phyloP scores from a whole-genome alignment of 2,888 invertebrate genomes.

The Cheilosia impressa region DNA sequence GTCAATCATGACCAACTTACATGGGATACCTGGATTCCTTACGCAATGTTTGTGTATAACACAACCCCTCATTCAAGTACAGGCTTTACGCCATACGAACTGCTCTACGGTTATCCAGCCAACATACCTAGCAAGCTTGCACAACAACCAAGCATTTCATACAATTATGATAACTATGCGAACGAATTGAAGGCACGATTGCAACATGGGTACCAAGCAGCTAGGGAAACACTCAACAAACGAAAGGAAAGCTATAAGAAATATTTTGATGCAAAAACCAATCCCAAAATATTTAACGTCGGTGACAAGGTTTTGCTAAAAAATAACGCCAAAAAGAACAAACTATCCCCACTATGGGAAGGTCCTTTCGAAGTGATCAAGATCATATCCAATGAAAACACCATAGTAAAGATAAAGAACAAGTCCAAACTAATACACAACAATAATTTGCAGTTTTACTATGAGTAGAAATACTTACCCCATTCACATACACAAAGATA shows the following conservation, averaged over 20 bases:
- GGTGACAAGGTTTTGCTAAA: neutral
- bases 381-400: slow-evolving; percentile 1
- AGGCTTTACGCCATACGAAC: slow-evolving; percentile 24
- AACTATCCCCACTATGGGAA: slow-evolving; percentile 2
- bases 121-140: neutral
- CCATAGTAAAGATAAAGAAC: neutral
- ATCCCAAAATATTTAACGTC: neutral
- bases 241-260: neutral
- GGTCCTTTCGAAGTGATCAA: neutral
- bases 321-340: neutral
- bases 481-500: too few relatives aligned
- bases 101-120: slow-evolving; percentile 3
- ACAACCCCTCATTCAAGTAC: slow-evolving; percentile 4
- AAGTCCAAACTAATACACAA: slow-evolving; percentile 12
- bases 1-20: slow-evolving; percentile 1
- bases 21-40: too few relatives aligned
- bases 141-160: neutral
- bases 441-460: neutral
- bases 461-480: too few relatives aligned
- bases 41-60: slow-evolving; percentile 19
- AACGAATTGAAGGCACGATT: slow-evolving; percentile 6
- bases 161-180: slow-evolving; percentile 8
- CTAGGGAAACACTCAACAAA: neutral
- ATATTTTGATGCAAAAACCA: neutral
- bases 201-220: slow-evolving; percentile 14